Evolutionary conservation across 1,140 invertebrate species (phyloP).

Genomic region (Macrobrachium rosenbergii): DNA sequence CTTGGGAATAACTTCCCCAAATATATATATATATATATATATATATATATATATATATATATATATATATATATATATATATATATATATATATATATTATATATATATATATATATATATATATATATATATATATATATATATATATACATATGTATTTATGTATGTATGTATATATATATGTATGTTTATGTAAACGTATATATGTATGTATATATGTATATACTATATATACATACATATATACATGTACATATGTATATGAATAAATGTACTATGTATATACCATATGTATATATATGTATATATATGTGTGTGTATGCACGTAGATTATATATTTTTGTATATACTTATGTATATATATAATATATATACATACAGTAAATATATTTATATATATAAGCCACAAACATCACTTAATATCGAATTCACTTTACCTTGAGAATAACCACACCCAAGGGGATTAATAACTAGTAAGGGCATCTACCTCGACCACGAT

Average conservation of each 20-base stretch:
- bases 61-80: slow-evolving; percentile 9
- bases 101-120: slow-evolving; percentile 20
- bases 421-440: no score
- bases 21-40: not conserved
- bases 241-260: not conserved
- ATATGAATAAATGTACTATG: no score
- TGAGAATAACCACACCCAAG: no score
- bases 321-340: not conserved
- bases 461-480: no score
- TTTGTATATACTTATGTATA: not conserved
- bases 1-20: no score
- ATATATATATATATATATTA: slow-evolving; percentile 19
- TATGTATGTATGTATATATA: not conserved
- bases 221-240: not conserved
- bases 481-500: no score
- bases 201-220: not conserved
- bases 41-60: not conserved
- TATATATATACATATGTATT: slow-evolving; percentile 9
- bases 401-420: not conserved
- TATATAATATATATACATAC: no score
- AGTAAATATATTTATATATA: not conserved
- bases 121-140: slow-evolving; percentile 16
- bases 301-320: not conserved
- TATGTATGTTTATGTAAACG: not conserved
- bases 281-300: not conserved